Base-by-base conservation (phyloP, 2,797 vertebrate genomes). In the Smutsia gigantea region DNA sequence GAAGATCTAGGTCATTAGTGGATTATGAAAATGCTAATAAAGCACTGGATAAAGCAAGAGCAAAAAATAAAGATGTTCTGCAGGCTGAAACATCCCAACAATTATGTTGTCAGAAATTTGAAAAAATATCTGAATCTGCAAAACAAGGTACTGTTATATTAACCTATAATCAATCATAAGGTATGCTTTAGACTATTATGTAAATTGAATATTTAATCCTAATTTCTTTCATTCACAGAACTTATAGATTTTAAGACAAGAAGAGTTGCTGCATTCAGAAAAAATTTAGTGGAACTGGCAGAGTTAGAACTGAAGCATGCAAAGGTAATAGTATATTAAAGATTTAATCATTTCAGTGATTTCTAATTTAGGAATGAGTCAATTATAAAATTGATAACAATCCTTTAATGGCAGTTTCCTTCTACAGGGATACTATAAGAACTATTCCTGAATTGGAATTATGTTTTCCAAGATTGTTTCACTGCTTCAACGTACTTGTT, bases 1-100 rank as follows among this genome's bases (percentile, higher is more conserved):
- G 99, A 98, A 99, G 99, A 98, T 99, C 99, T 96, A 99, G 99
- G 92, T 99, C 99, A 89, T 98, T 99, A 98, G 99, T 99, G 96
- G 99, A 99, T 99, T 99, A 99, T 93, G 99, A 99, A 99, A 99
- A 99, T 75, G 99, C 99, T 81, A 99, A 99, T 98, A 99, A 99
- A 98, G 99, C 99, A 92, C 97, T 99, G 98, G 99, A 99, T 97
- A 99, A 99, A 99, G 99, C 99, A 96, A 99, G 99, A 97, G 99
- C 99, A 8, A 99, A 99, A 98, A 99, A 99, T 98, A 99, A 99
- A 98, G 99, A 99, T 85, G 99, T 99, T 72, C 98, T 99, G n/a
- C 99, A 99, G 98, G 99, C 99, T 7, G 99, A 99, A 99, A 99
- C 99, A 78, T 99, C 99, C 98, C 99, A 99, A 97, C 99, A 99